Conservation (phyloP, 64 coral and sea anemone genomes). For the Cladopsammia gracilis region DNA sequence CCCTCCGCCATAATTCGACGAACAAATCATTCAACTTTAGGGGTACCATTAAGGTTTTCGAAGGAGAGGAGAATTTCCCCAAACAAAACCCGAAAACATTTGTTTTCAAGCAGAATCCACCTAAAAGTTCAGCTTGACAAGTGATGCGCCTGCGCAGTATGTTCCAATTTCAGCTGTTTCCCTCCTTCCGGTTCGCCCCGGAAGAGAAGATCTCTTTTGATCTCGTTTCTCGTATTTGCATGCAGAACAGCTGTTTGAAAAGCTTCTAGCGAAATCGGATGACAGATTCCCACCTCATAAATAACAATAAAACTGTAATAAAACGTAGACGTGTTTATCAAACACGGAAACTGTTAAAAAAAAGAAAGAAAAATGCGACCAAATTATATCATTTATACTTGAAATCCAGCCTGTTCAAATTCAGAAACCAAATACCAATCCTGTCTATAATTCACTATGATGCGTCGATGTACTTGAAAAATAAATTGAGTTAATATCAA, state of each 20-base stretch:
- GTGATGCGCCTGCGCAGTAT: slow-evolving; percentile 14
- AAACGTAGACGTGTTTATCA: background rate
- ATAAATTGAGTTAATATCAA: too few relatives aligned
- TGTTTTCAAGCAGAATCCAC: slow-evolving; percentile 21
- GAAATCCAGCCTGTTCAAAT: too few relatives aligned
- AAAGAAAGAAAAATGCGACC: too few relatives aligned
- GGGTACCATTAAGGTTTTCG: slow-evolving; percentile 16
- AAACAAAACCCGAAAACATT: slow-evolving; percentile 1
- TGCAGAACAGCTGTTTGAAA: background rate
- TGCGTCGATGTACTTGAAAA: too few relatives aligned
- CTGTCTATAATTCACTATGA: too few relatives aligned
- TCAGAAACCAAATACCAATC: too few relatives aligned
- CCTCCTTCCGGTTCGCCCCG: background rate
- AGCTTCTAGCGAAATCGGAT: background rate
- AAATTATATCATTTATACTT: too few relatives aligned
- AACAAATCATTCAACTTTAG: background rate
- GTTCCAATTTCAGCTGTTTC: slow-evolving; percentile 17
- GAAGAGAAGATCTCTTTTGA: slow-evolving; percentile 13
- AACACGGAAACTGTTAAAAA: too few relatives aligned
- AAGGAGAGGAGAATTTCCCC: background rate
- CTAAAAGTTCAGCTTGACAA: slow-evolving; percentile 39
- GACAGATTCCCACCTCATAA: background rate
- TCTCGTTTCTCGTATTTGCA: background rate
- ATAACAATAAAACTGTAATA: background rate
- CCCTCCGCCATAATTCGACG: slow-evolving; percentile 37